Base-by-base conservation (phyloP, 2,888 invertebrate species). In the Cheilosia vernalis region DNA sequence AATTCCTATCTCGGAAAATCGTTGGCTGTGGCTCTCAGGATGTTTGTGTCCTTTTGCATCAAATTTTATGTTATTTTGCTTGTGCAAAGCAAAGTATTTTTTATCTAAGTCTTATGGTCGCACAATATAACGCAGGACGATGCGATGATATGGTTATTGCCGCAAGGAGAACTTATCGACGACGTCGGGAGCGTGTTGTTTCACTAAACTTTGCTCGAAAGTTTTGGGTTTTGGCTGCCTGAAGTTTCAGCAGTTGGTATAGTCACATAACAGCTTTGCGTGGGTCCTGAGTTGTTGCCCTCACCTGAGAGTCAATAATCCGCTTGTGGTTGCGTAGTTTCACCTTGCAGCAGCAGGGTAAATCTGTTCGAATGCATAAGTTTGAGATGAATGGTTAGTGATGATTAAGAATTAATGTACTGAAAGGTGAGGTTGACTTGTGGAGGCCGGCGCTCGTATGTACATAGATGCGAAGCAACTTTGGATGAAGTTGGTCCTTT, bases 31-130 rank as follows among this genome's bases (percentile, higher is more conserved):
- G 15, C 9, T 49, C 37, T 47, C 15, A n/a, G 56, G 30, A 27
- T 47, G 13, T 55, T 58, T 44, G 40, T 69, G 64, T 73, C 33
- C 58, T 37, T 77, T 60, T 47, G 33, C 60, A 77, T 77, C 44
- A 61, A 67, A 77, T 77, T 78, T 78, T 63, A 78, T 63, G 44
- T 21, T 19, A 37, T 42, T 44, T 37, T 13, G 37, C 30, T 30
- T 30, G 30, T 51, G 30, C 40, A 63, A 51, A 15, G 55, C 15
- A 47, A 69, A 69, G 42, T 44, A 44, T 64, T 76, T 60, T 58
- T 74, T 74, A 49, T 74, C 49, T 55, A 19, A 58, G 19, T 58
- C 66, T 74, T 66, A 74, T 74, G 49, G 47, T 66, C 27, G 15
- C 56, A 66, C 56, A 74, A 51, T 66, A 58, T 40, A 37, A 58